Evolutionary conservation across 2,797 vertebrate genomes (phyloP), one percentile per base, ranked within the genome.

Genomic region (Uromys caudimaculatus): DNA sequence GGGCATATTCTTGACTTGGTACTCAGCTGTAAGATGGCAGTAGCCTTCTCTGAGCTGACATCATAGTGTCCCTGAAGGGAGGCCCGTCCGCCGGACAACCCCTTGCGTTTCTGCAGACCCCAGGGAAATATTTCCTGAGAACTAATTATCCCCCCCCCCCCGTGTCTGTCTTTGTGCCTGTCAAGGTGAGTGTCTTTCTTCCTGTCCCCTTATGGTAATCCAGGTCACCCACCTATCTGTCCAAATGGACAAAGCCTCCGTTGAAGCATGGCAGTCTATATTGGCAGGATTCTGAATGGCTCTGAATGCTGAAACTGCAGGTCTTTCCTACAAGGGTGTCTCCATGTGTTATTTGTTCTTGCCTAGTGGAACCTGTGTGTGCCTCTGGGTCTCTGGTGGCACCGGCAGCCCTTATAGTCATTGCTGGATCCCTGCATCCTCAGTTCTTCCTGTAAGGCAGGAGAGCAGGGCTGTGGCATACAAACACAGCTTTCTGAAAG

Each of bases 11-110:
- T 54, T 27, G 9, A 9, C 14, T 35, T 58, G 24, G 29, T 10
- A 12, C 0, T 29, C 1, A 3, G 24, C 78, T 32, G 8, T 1
- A 21, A 17, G 4, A 52, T 23, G 1, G 32, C 0, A 0, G 2
- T 11, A 29, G 41, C 3, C 73, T 75, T 50, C 35, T 41, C 21
- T 8, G 5, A 84, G 56, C 24, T 16, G 50, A 29, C 0, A 0
- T 0, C 2, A 3, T 0, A 29, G 24, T 23, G 2, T 4, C n/a
- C 14, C 44, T 6, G 1, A 62, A n/a, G 58, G 75, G 21, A 6
- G 47, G 16, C 2, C 67, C n/a, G 32, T 50, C 58, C 13, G 11
- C 21, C 24, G 2, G 7, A 8, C 1, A 9, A 23, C 12, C 2
- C 13, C 3, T 9, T 17, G 9, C 3, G 27, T 38, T 38, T 35